Percentiles rank a stretch among this genome's conserved stretches.
Evolutionary conservation across 1,140 invertebrate genomes (phyloP).

Genomic region (Achatina immaculata): DNA sequence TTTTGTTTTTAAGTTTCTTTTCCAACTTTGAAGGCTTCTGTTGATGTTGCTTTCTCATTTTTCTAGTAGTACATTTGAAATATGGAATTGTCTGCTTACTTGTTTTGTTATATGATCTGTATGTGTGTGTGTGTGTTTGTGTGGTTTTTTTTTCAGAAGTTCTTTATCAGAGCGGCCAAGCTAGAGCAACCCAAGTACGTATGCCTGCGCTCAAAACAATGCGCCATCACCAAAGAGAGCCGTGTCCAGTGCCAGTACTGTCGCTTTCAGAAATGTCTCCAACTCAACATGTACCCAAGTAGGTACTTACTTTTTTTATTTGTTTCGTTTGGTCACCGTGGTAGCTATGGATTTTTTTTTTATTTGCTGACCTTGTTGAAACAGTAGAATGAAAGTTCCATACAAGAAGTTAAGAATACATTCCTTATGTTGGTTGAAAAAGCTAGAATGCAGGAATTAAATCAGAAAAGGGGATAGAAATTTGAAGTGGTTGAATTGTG

Average conservation of each 20-base stretch:
- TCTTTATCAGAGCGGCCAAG: slow-evolving; percentile 69
- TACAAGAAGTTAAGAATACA: no score
- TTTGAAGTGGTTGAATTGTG: no score
- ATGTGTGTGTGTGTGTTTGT: neutral
- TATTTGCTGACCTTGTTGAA: no score
- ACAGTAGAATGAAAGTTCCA: no score
- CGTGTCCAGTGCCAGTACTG: slow-evolving; percentile 91
- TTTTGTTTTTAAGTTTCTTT: no score
- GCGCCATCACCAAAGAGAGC: slow-evolving; percentile 68
- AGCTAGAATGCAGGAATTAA: no score
- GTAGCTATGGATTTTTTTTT: neutral
- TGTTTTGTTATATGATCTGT: neutral
- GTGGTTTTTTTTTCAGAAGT: slow-evolving; percentile 65
- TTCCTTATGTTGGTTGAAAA: no score
- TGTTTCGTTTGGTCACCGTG: neutral
- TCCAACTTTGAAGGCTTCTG: no score
- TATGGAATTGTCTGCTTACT: neutral
- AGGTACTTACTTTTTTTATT: slow-evolving; percentile 43
- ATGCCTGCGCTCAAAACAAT: slow-evolving; percentile 65
- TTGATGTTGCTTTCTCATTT: neutral
- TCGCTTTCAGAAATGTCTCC: slow-evolving; percentile 98
- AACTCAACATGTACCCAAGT: slow-evolving; percentile 99
- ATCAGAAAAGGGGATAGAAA: no score
- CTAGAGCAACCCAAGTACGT: slow-evolving; percentile 66
- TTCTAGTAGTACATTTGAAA: neutral